Base-by-base conservation (phyloP, 1,140 invertebrate genomes). In the Thaumetopoea pityocampa region DNA sequence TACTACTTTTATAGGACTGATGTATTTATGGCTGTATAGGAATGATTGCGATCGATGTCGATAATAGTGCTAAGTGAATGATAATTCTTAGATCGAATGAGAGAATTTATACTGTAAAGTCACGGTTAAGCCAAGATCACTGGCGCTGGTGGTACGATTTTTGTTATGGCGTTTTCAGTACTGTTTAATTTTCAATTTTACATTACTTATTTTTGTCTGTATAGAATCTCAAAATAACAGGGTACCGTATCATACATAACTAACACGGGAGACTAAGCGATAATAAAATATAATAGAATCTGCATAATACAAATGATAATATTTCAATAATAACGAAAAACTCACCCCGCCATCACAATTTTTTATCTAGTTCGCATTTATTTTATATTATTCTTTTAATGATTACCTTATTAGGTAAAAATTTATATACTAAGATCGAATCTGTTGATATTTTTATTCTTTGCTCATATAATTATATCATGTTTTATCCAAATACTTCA, bases 401-500 rank as follows among this genome's bases (percentile, higher is more conserved):
- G n/a, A n/a, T n/a, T n/a, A n/a, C n/a, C n/a, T n/a, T n/a, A n/a
- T n/a, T n/a, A n/a, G n/a, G n/a, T n/a, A n/a, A n/a, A n/a, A n/a
- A n/a, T n/a, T n/a, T n/a, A n/a, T n/a, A n/a, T n/a, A n/a, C n/a
- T n/a, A 61, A 65, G 26, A 51, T 62, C 54, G n/a, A n/a, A n/a
- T n/a, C n/a, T n/a, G n/a, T n/a, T n/a, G n/a, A n/a, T n/a, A n/a
- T n/a, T n/a, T n/a, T n/a, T n/a, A n/a, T n/a, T n/a, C n/a, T n/a
- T n/a, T n/a, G n/a, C n/a, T n/a, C 52, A 71, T 70, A 59, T 81
- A 76, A 69, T 72, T 70, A 70, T 77, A 80, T 67, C 47, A 67
- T 67, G 67, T 71, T 71, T 74, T 82, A 82, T 72, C 74, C 78
- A 82, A 82, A 82, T 79, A 79, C 76, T 79, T 76, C 59, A 61